These are phyloP conservation scores for Temnothorax nylanderi DNA, from an alignment of 1,140 invertebrate genomes.

Conservation along the genomic window DNA sequence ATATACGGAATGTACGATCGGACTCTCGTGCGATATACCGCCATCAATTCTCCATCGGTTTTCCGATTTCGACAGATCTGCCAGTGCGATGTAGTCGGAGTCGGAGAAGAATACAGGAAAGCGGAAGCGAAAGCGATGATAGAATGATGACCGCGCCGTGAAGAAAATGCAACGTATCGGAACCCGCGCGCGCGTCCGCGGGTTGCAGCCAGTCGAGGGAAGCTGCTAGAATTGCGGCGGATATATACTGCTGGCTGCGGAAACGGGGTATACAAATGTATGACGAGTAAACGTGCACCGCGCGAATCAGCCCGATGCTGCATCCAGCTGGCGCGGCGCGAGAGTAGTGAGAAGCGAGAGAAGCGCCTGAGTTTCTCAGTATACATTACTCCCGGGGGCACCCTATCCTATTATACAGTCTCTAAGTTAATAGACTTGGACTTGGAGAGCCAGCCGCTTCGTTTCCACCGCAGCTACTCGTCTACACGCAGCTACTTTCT, in stretches of 20 bases:
- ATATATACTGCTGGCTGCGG: constrained; percentile 9
- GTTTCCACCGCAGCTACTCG: constrained; percentile 34
- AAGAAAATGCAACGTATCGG: constrained; percentile 34
- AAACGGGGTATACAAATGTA: constrained; percentile 51
- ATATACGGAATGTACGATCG: neutral
- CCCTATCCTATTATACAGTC: constrained; percentile 77
- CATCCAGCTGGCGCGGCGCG: constrained; percentile 55
- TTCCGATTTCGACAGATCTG: constrained; percentile 19
- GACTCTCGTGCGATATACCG: neutral
- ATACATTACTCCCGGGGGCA: constrained; percentile 71
- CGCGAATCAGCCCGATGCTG: constrained; percentile 31
- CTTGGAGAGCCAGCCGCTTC: constrained; percentile 63
- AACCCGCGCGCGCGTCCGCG: neutral
- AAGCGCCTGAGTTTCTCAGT: constrained; percentile 65
- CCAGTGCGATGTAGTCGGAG: neutral
- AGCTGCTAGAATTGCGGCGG: constrained; percentile 31
- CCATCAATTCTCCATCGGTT: constrained; percentile 25
- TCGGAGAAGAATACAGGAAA: neutral
- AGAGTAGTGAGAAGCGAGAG: constrained; percentile 35
- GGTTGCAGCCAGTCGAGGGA: neutral
- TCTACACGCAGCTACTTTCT: constrained; percentile 13
- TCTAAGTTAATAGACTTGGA: constrained; percentile 78
- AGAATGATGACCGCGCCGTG: constrained; percentile 27
- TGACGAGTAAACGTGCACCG: constrained; percentile 52
- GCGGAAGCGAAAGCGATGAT: constrained; percentile 35